A percentile compares a stretch with the other conserved stretches of the same genome.
Conservation (phyloP, 1,140 invertebrate species). For the Pseudomyrmex sp. region DNA sequence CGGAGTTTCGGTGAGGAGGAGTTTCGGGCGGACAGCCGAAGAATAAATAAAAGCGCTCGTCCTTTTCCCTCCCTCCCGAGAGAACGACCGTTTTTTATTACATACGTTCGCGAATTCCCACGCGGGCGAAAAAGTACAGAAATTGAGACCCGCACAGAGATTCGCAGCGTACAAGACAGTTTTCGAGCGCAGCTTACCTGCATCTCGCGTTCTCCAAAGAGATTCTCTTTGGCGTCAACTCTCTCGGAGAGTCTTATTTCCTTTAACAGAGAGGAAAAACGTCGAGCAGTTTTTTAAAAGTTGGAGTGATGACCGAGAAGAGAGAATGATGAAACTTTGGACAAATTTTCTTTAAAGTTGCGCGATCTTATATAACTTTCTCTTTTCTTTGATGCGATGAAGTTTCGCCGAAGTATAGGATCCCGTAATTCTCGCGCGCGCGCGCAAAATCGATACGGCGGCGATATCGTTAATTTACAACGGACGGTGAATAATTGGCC, state of each 20-base stretch:
- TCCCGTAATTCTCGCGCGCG: background rate
- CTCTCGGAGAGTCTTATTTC: too few species aligned
- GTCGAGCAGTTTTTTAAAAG: background rate
- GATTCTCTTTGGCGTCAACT: too few species aligned
- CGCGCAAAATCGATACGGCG: background rate
- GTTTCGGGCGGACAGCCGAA: constrained; percentile 57
- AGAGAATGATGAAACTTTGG: background rate
- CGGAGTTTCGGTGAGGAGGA: constrained; percentile 91
- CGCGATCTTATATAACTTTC: background rate
- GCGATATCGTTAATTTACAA: constrained; percentile 2
- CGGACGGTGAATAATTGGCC: background rate
- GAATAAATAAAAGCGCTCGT: background rate
- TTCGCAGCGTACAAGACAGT: background rate
- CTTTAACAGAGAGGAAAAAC: background rate
- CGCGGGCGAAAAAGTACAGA: background rate
- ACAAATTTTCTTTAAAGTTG: background rate
- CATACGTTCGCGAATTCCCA: background rate
- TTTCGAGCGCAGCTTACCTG: background rate
- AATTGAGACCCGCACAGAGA: background rate
- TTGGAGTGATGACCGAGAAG: constrained; percentile 1
- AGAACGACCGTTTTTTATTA: constrained; percentile 29
- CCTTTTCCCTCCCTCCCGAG: background rate
- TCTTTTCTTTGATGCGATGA: background rate
- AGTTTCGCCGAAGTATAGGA: background rate
- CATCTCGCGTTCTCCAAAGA: too few species aligned